Percentiles rank a stretch among this genome's conserved stretches.
Conservation (phyloP, 2,113 vertebrate species). For the Cavia aperea region DNA sequence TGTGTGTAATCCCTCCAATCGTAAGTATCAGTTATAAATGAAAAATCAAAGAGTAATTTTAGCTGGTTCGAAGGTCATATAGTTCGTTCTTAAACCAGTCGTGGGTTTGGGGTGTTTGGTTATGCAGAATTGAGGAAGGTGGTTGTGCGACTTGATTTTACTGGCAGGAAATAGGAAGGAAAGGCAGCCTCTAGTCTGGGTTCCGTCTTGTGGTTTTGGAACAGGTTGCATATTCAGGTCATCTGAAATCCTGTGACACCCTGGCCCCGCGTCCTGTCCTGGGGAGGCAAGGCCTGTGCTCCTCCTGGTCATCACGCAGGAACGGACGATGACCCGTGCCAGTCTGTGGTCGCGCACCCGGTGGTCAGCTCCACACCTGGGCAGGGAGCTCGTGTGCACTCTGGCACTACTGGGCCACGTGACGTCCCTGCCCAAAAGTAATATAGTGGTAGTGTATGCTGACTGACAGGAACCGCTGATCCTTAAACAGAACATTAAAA, state of each 20-base stretch:
- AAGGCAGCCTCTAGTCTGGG: not conserved
- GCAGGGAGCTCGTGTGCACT: not conserved
- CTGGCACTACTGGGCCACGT: too few relatives aligned
- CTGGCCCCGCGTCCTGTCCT: not conserved
- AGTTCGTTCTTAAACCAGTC: constrained; percentile 50
- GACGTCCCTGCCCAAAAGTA: constrained; percentile 43
- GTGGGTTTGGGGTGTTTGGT: not conserved
- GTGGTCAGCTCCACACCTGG: not conserved
- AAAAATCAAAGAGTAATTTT: constrained; percentile 39
- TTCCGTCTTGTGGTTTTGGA: not conserved
- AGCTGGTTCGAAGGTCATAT: not conserved
- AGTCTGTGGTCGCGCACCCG: not conserved
- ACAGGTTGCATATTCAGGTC: not conserved
- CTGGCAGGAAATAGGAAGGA: not conserved
- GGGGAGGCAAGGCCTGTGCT: not conserved
- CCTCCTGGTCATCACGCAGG: not conserved
- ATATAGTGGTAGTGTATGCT: constrained; percentile 46
- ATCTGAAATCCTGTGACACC: not conserved
- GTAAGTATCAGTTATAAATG: constrained; percentile 46
- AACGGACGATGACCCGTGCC: not conserved
- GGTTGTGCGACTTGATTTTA: not conserved
- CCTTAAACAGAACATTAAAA: constrained; percentile 62
- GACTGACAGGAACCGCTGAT: constrained; percentile 58
- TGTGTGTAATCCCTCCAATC: not conserved
- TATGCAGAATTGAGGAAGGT: not conserved